Evolutionary conservation across 2,888 invertebrate species (phyloP), one percentile per base, ranked within the genome.

Genomic region (Lasioglossum lativentre): DNA sequence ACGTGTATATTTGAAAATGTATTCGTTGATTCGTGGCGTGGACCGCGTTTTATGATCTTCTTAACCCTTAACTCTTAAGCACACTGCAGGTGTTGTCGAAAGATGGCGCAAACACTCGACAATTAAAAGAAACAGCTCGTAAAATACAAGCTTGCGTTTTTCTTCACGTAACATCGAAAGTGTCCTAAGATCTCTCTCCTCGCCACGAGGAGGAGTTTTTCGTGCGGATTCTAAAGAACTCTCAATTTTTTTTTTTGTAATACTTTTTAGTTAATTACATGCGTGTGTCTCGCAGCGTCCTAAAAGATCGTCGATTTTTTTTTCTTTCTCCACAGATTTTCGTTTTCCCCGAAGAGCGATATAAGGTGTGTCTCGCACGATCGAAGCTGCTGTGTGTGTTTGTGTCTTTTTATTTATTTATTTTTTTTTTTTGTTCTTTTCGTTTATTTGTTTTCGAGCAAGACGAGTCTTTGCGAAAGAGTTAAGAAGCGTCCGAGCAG

Each of bases 61-160:
- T 83, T 78, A 83, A 85, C 78, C 78, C 84, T 78, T 85, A n/a
- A n/a, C 63, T 84, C 42, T 27, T 52, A 30, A 40, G 66, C 70
- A 47, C 56, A 38, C 83, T 77, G 68, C 5, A 30, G 66, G 66
- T 66, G 56, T 56, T 45, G n/a, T 27, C 19, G 23, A 23, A 47
- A 23, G 63, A 63, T 30, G n/a, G 16, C 63, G 63, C 63, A 16
- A 27, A 16, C 16, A 30, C 27, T 63, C 63, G 59, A 30, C 56
- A 56, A 56, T 56, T 34, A 82, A 83, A 84, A 56, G 27, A 70
- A 56, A 63, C 71, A 42, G 40, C 27, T 83, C 75, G 47, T 16
- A 4, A 56, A 56, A 12, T 12, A 78, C 72, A 85, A 83, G 30
- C n/a, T 78, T 78, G 75, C 78, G 34, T 42, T 8, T 56, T 56